Evolutionary conservation across 1,140 invertebrate genomes (phyloP).

Genomic region (Drosophila arizonae): DNA sequence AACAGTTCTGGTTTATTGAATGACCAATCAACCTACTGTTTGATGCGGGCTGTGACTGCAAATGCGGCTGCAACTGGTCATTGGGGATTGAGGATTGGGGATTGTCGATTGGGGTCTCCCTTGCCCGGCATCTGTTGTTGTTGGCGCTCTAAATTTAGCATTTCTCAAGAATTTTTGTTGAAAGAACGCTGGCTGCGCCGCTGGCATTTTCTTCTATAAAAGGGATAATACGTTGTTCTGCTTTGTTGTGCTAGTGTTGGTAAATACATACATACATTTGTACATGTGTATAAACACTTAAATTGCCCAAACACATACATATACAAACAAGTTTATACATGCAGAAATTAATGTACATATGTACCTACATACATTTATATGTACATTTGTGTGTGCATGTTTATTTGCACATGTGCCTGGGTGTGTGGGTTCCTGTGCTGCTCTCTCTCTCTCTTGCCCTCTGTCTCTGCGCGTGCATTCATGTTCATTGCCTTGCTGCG

Average conservation of each 20-base stretch:
- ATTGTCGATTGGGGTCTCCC: conserved; percentile 40
- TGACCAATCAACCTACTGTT: conserved; percentile 82
- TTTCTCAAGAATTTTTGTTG: conserved; percentile 70
- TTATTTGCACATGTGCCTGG: conserved; percentile 5
- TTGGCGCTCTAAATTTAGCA: conserved; percentile 74
- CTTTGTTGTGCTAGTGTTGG: conserved; percentile 33
- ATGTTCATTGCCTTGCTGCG: conserved; percentile 31
- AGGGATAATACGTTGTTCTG: conserved; percentile 70
- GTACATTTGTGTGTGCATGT: neutral
- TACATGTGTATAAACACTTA: conserved; percentile 12
- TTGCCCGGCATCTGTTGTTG: conserved; percentile 9
- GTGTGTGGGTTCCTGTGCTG: conserved; percentile 13
- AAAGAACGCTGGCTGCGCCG: conserved; percentile 50
- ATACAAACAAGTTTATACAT: neutral
- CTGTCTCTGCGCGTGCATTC: conserved; percentile 39
- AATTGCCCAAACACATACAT: neutral
- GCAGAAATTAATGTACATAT: neutral
- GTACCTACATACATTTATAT: neutral
- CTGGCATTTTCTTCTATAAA: conserved; percentile 78
- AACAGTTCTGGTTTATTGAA: conserved; percentile 51
- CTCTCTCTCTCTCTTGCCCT: neutral
- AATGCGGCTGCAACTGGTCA: conserved; percentile 14
- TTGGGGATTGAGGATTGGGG: conserved; percentile 14
- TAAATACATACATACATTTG: conserved; percentile 8
- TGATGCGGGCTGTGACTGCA: conserved; percentile 37